Evolutionary conservation across 1,140 invertebrate species (phyloP), one percentile per base, ranked within the genome.

Genomic region (Anoplophora glabripennis): DNA sequence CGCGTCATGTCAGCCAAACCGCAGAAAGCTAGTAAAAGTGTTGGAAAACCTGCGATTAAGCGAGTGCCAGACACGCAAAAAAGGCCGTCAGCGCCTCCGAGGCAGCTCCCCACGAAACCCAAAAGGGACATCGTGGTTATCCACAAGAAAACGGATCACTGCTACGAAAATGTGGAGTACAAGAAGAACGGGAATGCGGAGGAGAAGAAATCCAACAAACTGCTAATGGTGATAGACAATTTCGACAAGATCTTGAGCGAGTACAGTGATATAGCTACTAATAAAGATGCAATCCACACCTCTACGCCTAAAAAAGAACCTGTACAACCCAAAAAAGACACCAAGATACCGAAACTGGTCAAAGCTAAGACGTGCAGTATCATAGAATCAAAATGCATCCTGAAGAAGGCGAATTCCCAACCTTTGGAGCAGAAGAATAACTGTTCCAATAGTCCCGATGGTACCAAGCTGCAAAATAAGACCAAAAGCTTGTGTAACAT

Each of bases 341-440:
- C 63, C 1, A 68, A 59, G 38, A 69, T 72, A 14, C 76, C 80
- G 11, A 80, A 81, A 37, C 67, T 84, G 40, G 79, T 83, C 62
- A 83, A 84, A 71, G 81, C 83, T 4, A 83, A 83, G 70, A 83
- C 82, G 60, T 84, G 82, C 69, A 82, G 80, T 59, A 83, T 84
- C 52, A 84, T 84, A 46, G 82, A 83, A 65, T 83, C 81, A 1
- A 77, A 80, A 63, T 84, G 82, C 67, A 82, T 83, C 55, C 73
- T 83, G 40, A 84, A 84, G 61, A 82, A 81, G 65, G 59, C 61
- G 0, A 48, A 61, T 11, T 64, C 65, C 9, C 58, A 63, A 18
- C 64, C 64, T 3, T n/a, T 49, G 15, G 9, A 35, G 7, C 12
- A 21, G 1, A 34, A 17, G 7, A 38, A 35, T 40, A 18, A 18